A percentile compares a stretch with the other conserved stretches of the same genome.
Conservation (phyloP, 2,797 vertebrate genomes). For the Synaphobranchus kaupii region DNA sequence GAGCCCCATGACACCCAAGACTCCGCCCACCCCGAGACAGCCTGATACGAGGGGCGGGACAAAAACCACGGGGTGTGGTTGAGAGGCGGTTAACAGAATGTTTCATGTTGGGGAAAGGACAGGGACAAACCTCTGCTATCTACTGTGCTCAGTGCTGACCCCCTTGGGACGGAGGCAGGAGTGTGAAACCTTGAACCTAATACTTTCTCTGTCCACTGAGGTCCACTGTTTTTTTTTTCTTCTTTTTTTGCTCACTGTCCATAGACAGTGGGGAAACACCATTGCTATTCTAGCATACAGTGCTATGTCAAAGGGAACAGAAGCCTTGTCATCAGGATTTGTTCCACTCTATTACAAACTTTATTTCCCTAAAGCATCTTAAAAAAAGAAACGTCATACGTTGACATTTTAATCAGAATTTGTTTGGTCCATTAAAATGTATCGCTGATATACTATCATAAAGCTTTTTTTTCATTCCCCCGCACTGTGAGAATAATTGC, state of each 20-base stretch:
- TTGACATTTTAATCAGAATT: conserved; percentile 18
- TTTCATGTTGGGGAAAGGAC: background rate
- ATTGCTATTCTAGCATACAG: background rate
- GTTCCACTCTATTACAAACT: background rate
- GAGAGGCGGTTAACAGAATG: background rate
- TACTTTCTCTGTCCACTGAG: background rate
- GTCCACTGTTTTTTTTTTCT: background rate
- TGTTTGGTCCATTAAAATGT: conserved; percentile 15
- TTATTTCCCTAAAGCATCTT: background rate
- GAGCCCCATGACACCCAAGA: background rate
- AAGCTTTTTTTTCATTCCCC: background rate
- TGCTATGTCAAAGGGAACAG: background rate
- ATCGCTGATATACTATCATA: background rate
- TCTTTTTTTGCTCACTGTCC: background rate
- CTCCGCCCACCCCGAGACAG: conserved; percentile 14
- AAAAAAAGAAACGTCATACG: background rate
- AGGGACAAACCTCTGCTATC: background rate
- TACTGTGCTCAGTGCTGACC: background rate
- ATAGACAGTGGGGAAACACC: background rate
- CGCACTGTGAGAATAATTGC: conserved; percentile 12
- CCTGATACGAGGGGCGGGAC: conserved; percentile 36
- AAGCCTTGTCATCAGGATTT: background rate
- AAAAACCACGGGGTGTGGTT: background rate
- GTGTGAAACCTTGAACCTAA: background rate
- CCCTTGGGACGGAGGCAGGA: background rate